phyloP scores from a whole-genome alignment of 2,797 vertebrate species.

The Oryzias sinensis region DNA sequence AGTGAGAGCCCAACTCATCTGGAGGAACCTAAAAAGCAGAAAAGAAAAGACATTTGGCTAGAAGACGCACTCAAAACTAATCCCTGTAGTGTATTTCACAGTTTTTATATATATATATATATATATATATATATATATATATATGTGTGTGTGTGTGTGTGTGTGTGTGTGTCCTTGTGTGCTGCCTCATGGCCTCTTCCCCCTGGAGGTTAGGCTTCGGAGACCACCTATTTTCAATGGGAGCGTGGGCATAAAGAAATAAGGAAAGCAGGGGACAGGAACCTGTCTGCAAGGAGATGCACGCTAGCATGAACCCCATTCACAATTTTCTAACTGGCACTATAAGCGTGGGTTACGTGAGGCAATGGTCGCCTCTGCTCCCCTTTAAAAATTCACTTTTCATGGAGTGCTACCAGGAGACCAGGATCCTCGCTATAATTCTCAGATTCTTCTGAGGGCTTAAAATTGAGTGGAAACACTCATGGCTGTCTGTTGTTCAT shows the following conservation, averaged over 20 bases:
- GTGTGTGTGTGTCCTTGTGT: too few relatives aligned
- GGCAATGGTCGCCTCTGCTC: slow-evolving; percentile 8
- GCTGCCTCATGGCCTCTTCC: slow-evolving; percentile 36
- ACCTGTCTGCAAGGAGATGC: slow-evolving; percentile 39
- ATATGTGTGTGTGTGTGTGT: too few relatives aligned
- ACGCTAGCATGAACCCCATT: slow-evolving; percentile 20
- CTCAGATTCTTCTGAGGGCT: slow-evolving; percentile 15
- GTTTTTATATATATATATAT: too few relatives aligned
- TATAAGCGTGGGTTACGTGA: slow-evolving; percentile 23
- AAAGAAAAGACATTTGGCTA: slow-evolving; percentile 2
- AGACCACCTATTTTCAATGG: slow-evolving; percentile 27
- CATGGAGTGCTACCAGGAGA: slow-evolving; percentile 10
- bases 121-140: too few relatives aligned
- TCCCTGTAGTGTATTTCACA: slow-evolving; percentile 12
- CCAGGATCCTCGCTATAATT: slow-evolving; percentile 23
- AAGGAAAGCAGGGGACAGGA: slow-evolving; percentile 37
- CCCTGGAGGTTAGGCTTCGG: slow-evolving; percentile 56
- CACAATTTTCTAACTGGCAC: slow-evolving; percentile 9
- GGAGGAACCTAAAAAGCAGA: slow-evolving; percentile 29
- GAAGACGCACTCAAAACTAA: slow-evolving; percentile 40
- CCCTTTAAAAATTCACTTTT: slow-evolving; percentile 22
- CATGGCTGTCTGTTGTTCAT: slow-evolving; percentile 29
- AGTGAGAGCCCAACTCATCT: slow-evolving; percentile 1
- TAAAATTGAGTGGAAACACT: slow-evolving; percentile 44
- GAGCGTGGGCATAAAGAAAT: slow-evolving; percentile 50